These are phyloP conservation scores for Andrena camellia DNA, from an alignment of 2,888 invertebrate species.

Conservation along the genomic window DNA sequence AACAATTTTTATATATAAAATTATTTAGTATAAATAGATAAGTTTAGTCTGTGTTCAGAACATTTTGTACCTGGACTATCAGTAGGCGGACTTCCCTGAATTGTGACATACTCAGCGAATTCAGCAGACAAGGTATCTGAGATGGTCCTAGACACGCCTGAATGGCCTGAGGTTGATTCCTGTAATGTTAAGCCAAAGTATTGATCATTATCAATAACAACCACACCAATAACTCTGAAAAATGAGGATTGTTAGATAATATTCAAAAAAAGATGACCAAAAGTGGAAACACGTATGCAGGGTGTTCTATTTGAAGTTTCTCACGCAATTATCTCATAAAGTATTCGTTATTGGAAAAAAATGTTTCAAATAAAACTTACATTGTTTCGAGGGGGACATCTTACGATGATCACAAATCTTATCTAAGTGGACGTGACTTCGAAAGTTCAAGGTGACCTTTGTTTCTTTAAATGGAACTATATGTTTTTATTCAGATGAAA, in stretches of 20 bases:
- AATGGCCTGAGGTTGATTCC: conserved; percentile 86
- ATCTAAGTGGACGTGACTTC: too few relatives aligned
- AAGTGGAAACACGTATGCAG: too few relatives aligned
- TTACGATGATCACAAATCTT: too few relatives aligned
- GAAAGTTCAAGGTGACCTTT: too few relatives aligned
- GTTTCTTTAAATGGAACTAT: too few relatives aligned
- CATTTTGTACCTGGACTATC: conserved; percentile 77
- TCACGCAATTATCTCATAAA: too few relatives aligned
- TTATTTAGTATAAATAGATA: neutral
- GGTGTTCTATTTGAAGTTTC: neutral
- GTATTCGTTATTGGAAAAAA: too few relatives aligned
- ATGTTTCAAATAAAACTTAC: too few relatives aligned
- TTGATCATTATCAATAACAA: neutral
- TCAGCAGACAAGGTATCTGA: conserved; percentile 95
- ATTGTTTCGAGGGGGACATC: too few relatives aligned
- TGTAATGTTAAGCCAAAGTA: conserved; percentile 59
- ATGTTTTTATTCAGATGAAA: too few relatives aligned
- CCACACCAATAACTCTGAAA: neutral
- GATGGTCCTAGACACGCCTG: conserved; percentile 92
- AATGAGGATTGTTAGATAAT: neutral
- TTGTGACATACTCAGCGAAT: conserved; percentile 93
- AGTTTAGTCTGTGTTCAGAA: neutral
- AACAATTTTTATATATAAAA: neutral
- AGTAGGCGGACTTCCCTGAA: conserved; percentile 80
- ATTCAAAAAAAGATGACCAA: too few relatives aligned